Base-by-base conservation (phyloP, 2,888 invertebrate genomes). In the Sisyra terminalis region DNA sequence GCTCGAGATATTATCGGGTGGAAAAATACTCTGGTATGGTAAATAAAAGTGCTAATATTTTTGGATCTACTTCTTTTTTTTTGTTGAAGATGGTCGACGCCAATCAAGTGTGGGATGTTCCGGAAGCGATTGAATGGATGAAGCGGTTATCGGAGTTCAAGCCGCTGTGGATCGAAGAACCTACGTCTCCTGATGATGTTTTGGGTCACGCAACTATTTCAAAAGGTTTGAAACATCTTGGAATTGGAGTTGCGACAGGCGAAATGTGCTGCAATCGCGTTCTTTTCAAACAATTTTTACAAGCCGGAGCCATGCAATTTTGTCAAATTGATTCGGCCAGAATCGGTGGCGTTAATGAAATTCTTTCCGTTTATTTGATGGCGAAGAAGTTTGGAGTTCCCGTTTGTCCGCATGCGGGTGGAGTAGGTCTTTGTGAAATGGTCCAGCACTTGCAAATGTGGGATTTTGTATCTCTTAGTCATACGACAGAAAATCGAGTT, bases 391-490 rank as follows among this genome's bases (percentile, higher is more conserved):
- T 82, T 29, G 73, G 59, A 89, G 89, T 90, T 11, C 87, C 87
- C 54, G 87, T 93, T 2, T 90, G 89, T 57, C 92, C 93, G 0
- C 92, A 93, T 65, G 90, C 89, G 45, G 93, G 92, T n/a, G 93
- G 92, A 6, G 82, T 92, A 8, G 92, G 90, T 2, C 70, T 93
- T 3, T 92, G 92, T 55, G 92, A 92, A 66, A 83, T 90, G 78
- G 88, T 92, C 2, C 90, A 90, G 52, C 92, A 93, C 63, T 66
- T 92, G 36, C 85, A 89, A 61, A 77, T 80, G 64, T 90, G 88
- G 81, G 89, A 92, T 61, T 90, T 72, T 61, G 70, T 83, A 3
- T 70, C 75, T 41, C 59, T 89, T 15, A 79, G 84, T 8, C 78
- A 73, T 7, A 74, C 76, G 6, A 75, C 71, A 57, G 70, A 82